A percentile compares a stretch with the other conserved stretches of the same genome.
These are phyloP conservation scores for Graptemys geographica DNA, from an alignment of 2,797 vertebrate genomes.

Conservation along the genomic window DNA sequence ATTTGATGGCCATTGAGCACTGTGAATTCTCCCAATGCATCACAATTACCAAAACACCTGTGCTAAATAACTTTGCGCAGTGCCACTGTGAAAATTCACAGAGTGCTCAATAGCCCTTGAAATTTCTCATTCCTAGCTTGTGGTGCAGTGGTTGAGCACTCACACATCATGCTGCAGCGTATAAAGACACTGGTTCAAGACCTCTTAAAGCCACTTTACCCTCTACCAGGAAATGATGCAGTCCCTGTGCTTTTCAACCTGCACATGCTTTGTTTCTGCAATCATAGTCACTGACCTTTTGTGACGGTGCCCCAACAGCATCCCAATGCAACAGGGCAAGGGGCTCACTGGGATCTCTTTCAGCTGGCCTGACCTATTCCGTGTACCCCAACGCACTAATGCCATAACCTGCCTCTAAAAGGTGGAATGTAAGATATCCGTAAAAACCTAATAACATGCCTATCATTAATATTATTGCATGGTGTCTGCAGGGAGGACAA, in stretches of 20 bases:
- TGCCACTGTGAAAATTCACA: constrained; percentile 66
- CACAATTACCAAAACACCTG: constrained; percentile 76
- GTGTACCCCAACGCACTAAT: too few species aligned
- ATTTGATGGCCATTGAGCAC: constrained; percentile 72
- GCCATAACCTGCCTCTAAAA: background rate
- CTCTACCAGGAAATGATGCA: background rate
- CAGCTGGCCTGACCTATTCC: background rate
- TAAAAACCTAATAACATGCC: background rate
- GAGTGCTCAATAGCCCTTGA: constrained; percentile 75
- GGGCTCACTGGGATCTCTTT: background rate
- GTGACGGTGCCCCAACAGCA: background rate
- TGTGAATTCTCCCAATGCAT: constrained; percentile 68
- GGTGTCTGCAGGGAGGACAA: background rate
- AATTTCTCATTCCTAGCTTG: constrained; percentile 72
- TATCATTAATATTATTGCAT: background rate
- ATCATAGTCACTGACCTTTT: constrained; percentile 43
- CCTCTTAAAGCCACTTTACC: constrained; percentile 33
- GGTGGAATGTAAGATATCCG: background rate
- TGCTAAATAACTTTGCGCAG: constrained; percentile 67
- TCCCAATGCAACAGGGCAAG: background rate
- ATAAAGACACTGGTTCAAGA: constrained; percentile 16
- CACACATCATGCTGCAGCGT: background rate
- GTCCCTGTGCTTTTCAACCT: constrained; percentile 33
- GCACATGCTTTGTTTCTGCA: constrained; percentile 25
- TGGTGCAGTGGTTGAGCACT: constrained; percentile 14